These are phyloP conservation scores for Papilio polytes DNA, from an alignment of 1,140 invertebrate genomes.

Conservation along the genomic window DNA sequence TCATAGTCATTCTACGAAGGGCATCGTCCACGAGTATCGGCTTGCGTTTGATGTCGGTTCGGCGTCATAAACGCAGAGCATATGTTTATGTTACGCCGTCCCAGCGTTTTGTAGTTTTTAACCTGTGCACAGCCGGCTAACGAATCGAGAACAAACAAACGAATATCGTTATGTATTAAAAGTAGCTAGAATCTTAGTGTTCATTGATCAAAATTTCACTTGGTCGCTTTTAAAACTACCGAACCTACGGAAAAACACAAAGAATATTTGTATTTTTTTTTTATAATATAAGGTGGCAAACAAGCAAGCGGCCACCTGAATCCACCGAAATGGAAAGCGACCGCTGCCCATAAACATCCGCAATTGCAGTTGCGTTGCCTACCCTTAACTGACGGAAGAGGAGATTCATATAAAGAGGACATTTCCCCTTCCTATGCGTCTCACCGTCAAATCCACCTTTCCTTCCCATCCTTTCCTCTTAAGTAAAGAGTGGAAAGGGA, in stretches of 20 bases:
- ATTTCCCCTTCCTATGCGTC: too few species aligned
- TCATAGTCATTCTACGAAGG: neutral
- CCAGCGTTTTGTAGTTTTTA: constrained; percentile 36
- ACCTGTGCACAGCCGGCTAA: constrained; percentile 10
- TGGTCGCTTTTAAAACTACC: neutral
- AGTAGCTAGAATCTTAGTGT: neutral
- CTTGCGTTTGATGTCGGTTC: constrained; percentile 29
- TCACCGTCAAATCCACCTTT: too few species aligned
- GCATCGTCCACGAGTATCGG: constrained; percentile 35
- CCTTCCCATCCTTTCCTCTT: too few species aligned
- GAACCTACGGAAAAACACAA: neutral
- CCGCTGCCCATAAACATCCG: too few species aligned
- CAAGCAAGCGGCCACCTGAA: too few species aligned
- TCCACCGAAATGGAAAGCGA: too few species aligned
- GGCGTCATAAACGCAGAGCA: constrained; percentile 33
- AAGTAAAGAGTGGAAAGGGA: too few species aligned
- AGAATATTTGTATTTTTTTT: too few species aligned
- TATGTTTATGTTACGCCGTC: constrained; percentile 30
- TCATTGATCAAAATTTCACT: neutral
- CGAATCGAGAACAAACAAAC: constrained; percentile 20
- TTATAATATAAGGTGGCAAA: too few species aligned
- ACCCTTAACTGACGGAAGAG: too few species aligned
- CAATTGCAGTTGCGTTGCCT: too few species aligned
- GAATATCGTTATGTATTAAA: neutral
- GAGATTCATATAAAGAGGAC: too few species aligned